These are phyloP conservation scores for Oikopleura albicans DNA, from an alignment of 23 tunicate species.

Conservation along the genomic window DNA sequence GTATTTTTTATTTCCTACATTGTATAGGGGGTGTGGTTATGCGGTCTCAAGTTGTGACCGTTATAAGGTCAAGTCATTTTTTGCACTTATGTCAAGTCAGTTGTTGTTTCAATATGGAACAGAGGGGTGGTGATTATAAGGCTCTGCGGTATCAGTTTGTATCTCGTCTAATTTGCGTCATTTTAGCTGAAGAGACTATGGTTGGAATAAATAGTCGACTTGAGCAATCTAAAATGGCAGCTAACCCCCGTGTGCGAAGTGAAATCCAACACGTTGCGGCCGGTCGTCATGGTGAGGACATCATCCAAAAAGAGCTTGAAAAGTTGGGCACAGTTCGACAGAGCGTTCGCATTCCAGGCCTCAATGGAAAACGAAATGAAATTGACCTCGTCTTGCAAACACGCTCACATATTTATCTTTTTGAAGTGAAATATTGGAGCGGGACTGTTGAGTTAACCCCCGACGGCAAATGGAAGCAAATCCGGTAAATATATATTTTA, in stretches of 20 bases:
- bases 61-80: too few relatives aligned
- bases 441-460: background rate
- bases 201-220: background rate
- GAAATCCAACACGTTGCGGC: background rate
- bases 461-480: background rate
- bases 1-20: too few relatives aligned
- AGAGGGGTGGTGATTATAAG: too few relatives aligned
- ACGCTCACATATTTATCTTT: background rate
- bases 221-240: background rate
- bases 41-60: too few relatives aligned
- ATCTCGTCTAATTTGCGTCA: too few relatives aligned
- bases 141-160: too few relatives aligned
- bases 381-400: background rate
- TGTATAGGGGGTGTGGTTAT: too few relatives aligned
- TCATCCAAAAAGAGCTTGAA: background rate
- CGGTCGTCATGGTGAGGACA: background rate
- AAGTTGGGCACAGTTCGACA: background rate
- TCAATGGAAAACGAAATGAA: background rate
- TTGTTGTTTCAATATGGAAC: too few relatives aligned
- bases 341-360: background rate
- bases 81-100: too few relatives aligned
- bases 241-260: background rate
- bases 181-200: background rate
- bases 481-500: too few relatives aligned
- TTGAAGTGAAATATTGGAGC: slow-evolving; percentile 2